These are phyloP conservation scores for Arvicanthis niloticus DNA, from an alignment of 2,113 vertebrate genomes.

Conservation along the genomic window DNA sequence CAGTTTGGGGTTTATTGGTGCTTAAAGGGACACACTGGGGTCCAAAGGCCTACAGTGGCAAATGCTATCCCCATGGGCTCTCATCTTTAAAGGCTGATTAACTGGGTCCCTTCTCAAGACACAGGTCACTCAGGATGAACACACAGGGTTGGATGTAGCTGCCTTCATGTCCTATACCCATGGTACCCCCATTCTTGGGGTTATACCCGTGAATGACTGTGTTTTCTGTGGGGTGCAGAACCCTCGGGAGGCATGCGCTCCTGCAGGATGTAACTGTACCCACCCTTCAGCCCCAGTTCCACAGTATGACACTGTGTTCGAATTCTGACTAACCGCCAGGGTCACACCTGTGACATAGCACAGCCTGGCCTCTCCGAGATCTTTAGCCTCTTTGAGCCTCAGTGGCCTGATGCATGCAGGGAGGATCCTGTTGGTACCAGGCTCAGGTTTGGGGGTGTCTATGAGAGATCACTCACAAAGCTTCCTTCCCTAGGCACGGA, in stretches of 20 bases:
- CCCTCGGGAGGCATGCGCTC: not conserved
- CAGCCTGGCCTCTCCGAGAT: not conserved
- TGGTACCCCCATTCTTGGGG: rapidly evolving
- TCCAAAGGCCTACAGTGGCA: not conserved
- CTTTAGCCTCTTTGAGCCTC: not conserved
- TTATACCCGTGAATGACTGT: rapidly evolving
- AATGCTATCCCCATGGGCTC: rapidly evolving
- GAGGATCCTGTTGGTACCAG: rapidly evolving
- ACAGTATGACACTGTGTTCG: rapidly evolving
- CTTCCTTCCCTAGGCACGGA: rapidly evolving
- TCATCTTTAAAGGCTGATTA: not conserved
- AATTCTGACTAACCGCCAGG: not conserved
- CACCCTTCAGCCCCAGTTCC: not conserved
- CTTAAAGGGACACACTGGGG: not conserved
- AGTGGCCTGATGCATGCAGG: not conserved
- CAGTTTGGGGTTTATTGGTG: not conserved
- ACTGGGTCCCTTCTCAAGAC: not conserved
- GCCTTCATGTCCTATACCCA: rapidly evolving
- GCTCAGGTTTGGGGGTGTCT: not conserved
- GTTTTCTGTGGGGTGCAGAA: not conserved
- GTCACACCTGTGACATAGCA: not conserved
- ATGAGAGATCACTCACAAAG: rapidly evolving
- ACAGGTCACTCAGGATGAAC: not conserved
- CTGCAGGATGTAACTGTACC: rapidly evolving
- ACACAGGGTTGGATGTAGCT: rapidly evolving